phyloP scores from a whole-genome alignment of 2,113 vertebrate genomes.

The Agapornis roseicollis region DNA sequence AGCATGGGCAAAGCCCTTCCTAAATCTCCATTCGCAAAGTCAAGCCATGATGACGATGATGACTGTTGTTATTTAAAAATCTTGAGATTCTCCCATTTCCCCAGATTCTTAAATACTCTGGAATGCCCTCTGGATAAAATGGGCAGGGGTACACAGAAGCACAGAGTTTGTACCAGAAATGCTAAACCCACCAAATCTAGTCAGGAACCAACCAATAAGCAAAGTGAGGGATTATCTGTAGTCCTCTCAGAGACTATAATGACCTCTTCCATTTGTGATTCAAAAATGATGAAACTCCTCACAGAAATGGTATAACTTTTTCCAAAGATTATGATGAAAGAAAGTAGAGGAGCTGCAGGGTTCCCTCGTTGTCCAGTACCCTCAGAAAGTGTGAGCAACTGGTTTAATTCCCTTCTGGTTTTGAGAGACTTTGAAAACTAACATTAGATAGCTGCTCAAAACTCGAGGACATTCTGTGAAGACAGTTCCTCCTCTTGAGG shows the following conservation, averaged over 20 bases:
- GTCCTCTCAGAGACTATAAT: neutral
- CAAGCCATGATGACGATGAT: too few relatives aligned
- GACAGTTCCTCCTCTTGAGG: neutral
- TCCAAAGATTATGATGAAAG: neutral
- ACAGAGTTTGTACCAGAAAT: neutral
- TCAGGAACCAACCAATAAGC: neutral
- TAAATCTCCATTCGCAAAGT: too few relatives aligned
- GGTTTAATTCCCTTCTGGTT: neutral
- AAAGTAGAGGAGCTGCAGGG: neutral
- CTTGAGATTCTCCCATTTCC: neutral
- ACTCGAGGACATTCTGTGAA: neutral
- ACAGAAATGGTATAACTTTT: neutral
- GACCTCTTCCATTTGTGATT: neutral
- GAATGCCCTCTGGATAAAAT: neutral
- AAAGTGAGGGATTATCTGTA: neutral
- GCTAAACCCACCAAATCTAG: neutral
- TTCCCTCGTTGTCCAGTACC: rapidly evolving
- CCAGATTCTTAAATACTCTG: neutral
- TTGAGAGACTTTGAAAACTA: neutral
- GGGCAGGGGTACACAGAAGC: neutral
- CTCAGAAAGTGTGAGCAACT: neutral
- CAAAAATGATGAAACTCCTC: neutral
- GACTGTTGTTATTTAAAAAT: neutral
- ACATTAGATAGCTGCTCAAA: neutral
- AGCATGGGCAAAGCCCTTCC: too few relatives aligned